phyloP scores from a whole-genome alignment of 2,888 invertebrate species.

The Tetragnatha montana region DNA sequence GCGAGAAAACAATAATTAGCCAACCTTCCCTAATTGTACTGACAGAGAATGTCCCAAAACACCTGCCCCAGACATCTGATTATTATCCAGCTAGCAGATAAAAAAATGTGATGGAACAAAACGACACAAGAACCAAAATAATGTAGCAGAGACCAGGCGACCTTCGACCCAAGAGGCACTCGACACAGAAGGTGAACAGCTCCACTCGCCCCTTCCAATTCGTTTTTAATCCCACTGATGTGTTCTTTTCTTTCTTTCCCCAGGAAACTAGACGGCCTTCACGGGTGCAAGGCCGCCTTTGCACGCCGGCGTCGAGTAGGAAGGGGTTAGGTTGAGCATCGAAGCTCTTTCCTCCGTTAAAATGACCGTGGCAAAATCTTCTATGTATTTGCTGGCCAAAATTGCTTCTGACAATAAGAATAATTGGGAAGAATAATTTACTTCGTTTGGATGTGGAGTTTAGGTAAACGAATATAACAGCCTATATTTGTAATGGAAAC shows the following conservation, averaged over 20 bases:
- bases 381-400: too few relatives aligned
- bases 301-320: not conserved
- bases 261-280: constrained; percentile 64
- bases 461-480: too few relatives aligned
- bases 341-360: too few relatives aligned
- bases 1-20: constrained; percentile 22
- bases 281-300: constrained; percentile 61
- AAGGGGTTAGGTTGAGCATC: too few relatives aligned
- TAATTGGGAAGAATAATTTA: too few relatives aligned
- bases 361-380: too few relatives aligned
- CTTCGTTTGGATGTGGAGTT: too few relatives aligned
- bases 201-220: constrained; percentile 40
- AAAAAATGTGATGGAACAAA: not conserved
- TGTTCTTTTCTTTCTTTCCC: constrained; percentile 27
- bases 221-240: not conserved
- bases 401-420: too few relatives aligned
- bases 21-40: not conserved
- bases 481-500: too few relatives aligned
- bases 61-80: not conserved
- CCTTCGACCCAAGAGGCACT: constrained; percentile 56
- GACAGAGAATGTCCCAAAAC: not conserved
- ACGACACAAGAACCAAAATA: constrained; percentile 29
- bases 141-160: constrained; percentile 55
- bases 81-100: not conserved
- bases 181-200: constrained; percentile 54